phyloP scores from a whole-genome alignment of 1,140 invertebrate genomes.

The Maconellicoccus hirsutus region DNA sequence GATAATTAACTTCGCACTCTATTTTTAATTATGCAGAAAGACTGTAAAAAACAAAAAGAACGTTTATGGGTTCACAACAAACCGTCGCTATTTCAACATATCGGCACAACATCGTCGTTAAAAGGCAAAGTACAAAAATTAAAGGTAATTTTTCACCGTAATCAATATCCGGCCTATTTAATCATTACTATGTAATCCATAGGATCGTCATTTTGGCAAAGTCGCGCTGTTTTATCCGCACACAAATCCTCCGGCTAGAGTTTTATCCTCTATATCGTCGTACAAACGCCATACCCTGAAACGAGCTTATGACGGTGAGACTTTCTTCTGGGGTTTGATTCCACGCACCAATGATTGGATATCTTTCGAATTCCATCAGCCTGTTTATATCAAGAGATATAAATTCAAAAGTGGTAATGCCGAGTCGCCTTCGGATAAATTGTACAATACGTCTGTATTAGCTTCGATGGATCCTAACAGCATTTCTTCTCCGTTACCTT shows the following conservation, averaged over 20 bases:
- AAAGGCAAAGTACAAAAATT: conserved; percentile 95
- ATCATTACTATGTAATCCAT: conserved; percentile 30
- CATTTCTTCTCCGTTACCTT: not conserved
- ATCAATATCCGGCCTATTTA: conserved; percentile 24
- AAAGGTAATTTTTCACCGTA: conserved; percentile 53
- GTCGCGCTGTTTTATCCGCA: conserved; percentile 68
- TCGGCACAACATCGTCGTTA: conserved; percentile 87
- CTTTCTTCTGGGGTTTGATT: conserved; percentile 84
- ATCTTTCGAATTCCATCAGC: conserved; percentile 66
- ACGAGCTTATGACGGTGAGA: conserved; percentile 75
- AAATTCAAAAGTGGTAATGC: conserved; percentile 82
- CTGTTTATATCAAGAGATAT: conserved; percentile 65
- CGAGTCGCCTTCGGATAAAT: conserved; percentile 80
- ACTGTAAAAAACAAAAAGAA: conserved; percentile 68
- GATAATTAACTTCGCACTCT: conserved; percentile 25
- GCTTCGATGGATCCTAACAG: not conserved
- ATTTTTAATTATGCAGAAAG: conserved; percentile 53
- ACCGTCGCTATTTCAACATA: conserved; percentile 90
- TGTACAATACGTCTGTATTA: conserved; percentile 71
- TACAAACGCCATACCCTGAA: conserved; percentile 73
- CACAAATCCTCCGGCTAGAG: conserved; percentile 62
- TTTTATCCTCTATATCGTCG: conserved; percentile 64
- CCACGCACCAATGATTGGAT: conserved; percentile 74
- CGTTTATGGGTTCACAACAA: conserved; percentile 78
- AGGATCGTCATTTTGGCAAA: conserved; percentile 90